phyloP scores from a whole-genome alignment of 2,888 invertebrate genomes.

The Synanthedon formicaeformis region DNA sequence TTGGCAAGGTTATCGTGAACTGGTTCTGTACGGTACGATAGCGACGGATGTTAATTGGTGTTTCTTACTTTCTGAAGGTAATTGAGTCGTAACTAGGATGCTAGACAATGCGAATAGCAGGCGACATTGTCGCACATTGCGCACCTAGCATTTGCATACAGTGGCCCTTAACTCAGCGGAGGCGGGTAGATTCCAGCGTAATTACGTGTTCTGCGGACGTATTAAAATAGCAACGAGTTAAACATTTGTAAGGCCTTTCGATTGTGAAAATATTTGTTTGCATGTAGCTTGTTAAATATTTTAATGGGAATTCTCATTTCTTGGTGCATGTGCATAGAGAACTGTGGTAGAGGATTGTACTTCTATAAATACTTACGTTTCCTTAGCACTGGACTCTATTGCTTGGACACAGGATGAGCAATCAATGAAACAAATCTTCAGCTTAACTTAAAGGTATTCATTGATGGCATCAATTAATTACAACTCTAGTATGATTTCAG shows the following conservation, averaged over 20 bases:
- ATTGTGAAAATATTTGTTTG: constrained; percentile 1
- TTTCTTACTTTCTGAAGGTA: constrained; percentile 44
- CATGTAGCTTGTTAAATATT: not conserved
- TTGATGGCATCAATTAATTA: too few relatives aligned
- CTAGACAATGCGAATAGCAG: constrained; percentile 42
- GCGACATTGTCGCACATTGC: constrained; percentile 27
- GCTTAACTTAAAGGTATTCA: too few relatives aligned
- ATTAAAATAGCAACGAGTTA: constrained; percentile 12
- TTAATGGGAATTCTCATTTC: not conserved
- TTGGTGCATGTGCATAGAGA: too few relatives aligned
- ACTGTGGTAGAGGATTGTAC: too few relatives aligned
- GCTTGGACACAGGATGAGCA: too few relatives aligned
- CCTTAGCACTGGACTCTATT: too few relatives aligned
- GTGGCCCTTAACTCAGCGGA: constrained; percentile 23
- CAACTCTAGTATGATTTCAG: too few relatives aligned
- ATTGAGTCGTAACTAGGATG: constrained; percentile 50
- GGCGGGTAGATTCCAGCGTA: constrained; percentile 17
- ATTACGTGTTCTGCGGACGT: constrained; percentile 17
- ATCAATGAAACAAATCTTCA: too few relatives aligned
- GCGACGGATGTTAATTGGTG: constrained; percentile 54
- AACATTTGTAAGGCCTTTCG: constrained; percentile 14
- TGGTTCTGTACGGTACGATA: constrained; percentile 17
- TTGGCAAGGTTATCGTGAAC: constrained; percentile 3
- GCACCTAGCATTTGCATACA: constrained; percentile 39
- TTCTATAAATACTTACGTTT: too few relatives aligned